Conservation (phyloP, 2,888 invertebrate genomes). For the Deilephila porcellus region DNA sequence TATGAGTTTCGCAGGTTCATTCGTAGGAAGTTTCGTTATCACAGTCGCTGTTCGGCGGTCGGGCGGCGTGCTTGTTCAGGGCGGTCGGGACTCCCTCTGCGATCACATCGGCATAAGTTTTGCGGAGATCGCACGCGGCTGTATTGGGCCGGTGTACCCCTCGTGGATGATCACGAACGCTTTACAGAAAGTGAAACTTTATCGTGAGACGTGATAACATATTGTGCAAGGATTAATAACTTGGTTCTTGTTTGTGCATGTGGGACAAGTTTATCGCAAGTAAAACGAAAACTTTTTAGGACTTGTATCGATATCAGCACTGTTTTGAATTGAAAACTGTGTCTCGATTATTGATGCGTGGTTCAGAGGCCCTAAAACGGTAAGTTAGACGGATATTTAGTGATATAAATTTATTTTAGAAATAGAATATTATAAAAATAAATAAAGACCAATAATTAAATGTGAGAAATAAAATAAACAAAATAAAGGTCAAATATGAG, state of each 20-base stretch:
- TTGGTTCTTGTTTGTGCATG: conserved; percentile 61
- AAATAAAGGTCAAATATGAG: background rate
- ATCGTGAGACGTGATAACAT: conserved; percentile 65
- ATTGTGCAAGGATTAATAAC: conserved; percentile 70
- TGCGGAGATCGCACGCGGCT: conserved; percentile 70
- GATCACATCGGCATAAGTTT: conserved; percentile 73
- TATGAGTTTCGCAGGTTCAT: conserved; percentile 77
- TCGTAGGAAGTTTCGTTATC: conserved; percentile 80
- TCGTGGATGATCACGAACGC: conserved; percentile 68
- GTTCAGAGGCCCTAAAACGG: conserved; percentile 63
- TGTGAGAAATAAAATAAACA: background rate
- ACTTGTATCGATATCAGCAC: conserved; percentile 79
- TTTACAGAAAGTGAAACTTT: conserved; percentile 76
- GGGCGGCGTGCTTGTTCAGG: conserved; percentile 71
- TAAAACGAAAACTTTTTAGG: conserved; percentile 57
- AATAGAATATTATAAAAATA: background rate
- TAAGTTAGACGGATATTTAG: conserved; percentile 52
- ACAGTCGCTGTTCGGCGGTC: conserved; percentile 82
- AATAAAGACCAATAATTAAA: too few species aligned
- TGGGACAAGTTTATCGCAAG: conserved; percentile 64
- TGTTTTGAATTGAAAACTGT: conserved; percentile 78
- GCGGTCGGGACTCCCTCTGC: conserved; percentile 51
- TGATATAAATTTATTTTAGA: background rate
- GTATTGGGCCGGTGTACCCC: conserved; percentile 52
- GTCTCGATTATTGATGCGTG: conserved; percentile 75